phyloP scores from a whole-genome alignment of 2,113 vertebrate genomes.

The Pollimyrus isidori region DNA sequence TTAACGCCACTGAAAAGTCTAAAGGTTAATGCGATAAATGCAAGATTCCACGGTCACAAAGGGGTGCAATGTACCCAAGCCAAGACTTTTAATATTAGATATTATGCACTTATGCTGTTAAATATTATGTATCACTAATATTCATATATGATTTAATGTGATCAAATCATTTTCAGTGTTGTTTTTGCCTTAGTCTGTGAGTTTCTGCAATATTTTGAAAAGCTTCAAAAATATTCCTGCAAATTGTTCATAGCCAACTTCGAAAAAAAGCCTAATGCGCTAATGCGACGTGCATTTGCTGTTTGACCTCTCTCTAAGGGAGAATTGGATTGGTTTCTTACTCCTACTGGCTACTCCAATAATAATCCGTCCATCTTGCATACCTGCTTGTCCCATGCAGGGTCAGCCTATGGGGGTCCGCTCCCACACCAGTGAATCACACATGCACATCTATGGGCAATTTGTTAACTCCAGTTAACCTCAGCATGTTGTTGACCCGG shows the following conservation, averaged over 20 bases:
- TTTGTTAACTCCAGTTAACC: neutral
- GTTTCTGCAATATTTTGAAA: neutral
- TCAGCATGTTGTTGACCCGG: neutral
- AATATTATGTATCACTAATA: neutral
- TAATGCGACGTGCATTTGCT: neutral
- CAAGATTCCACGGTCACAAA: neutral
- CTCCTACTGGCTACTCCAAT: neutral
- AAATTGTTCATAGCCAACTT: too few species aligned
- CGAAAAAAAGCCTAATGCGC: neutral
- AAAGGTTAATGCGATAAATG: neutral
- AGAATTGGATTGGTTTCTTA: neutral
- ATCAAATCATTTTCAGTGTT: neutral
- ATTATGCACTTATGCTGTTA: neutral
- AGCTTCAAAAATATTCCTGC: too few species aligned
- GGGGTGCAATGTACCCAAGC: too few species aligned
- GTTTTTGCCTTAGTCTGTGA: neutral
- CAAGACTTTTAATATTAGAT: neutral
- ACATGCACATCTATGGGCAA: neutral
- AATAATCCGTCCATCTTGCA: neutral
- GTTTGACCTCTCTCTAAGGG: neutral
- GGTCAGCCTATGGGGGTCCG: neutral
- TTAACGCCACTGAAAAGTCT: neutral
- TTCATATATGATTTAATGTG: neutral
- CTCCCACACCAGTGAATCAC: neutral
- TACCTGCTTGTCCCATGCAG: neutral